Percentiles rank a stretch among this genome's conserved stretches.
Evolutionary conservation across 2,888 invertebrate genomes (phyloP).

Genomic region (Pecten maximus): DNA sequence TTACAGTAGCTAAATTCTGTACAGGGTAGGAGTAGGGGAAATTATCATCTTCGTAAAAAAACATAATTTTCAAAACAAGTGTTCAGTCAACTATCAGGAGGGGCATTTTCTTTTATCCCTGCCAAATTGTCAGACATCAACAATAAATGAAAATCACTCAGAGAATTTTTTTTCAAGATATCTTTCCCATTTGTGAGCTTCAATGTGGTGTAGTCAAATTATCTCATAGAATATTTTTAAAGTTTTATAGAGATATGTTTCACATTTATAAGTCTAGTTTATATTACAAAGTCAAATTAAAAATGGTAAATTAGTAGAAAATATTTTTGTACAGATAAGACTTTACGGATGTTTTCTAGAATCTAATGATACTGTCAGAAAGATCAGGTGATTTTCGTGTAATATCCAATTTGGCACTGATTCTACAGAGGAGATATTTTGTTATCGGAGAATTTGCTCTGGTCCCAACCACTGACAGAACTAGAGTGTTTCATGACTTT

Average conservation of each 20-base stretch:
- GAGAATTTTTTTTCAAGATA: background rate
- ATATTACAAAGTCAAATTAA: background rate
- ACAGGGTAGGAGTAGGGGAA: background rate
- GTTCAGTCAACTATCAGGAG: background rate
- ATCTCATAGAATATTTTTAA: background rate
- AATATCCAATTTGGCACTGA: constrained; percentile 26
- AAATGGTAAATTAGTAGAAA: background rate
- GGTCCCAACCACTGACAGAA: background rate
- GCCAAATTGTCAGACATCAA: constrained; percentile 5
- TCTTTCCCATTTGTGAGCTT: background rate
- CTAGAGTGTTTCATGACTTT: background rate
- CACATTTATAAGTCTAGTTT: background rate
- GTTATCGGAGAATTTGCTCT: background rate
- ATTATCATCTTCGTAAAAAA: background rate
- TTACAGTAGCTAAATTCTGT: background rate
- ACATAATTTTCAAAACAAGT: background rate
- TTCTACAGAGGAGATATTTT: background rate
- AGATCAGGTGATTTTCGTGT: constrained; percentile 24
- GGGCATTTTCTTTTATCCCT: background rate
- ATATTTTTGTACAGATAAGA: background rate
- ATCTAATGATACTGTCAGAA: background rate
- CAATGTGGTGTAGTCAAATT: background rate
- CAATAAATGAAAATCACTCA: background rate
- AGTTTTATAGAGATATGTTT: background rate
- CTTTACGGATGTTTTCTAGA: background rate